A percentile compares a stretch with the other conserved stretches of the same genome.
Conservation (phyloP, 1,140 invertebrate genomes). For the Aphelenchoides besseyi region DNA sequence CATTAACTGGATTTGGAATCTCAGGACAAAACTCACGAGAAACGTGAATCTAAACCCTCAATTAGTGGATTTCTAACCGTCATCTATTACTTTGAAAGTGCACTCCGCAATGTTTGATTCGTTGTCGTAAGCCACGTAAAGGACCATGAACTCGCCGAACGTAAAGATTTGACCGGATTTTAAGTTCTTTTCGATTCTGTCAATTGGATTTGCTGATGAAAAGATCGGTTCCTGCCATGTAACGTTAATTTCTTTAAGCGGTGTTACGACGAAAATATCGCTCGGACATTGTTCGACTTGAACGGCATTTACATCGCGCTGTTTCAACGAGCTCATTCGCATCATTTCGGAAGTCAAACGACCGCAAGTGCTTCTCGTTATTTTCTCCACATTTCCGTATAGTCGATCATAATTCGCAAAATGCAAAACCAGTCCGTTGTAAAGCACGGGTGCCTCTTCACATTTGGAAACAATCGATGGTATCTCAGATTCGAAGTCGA, state of each 20-base stretch:
- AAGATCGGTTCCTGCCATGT: constrained; percentile 91
- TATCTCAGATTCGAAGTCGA: constrained; percentile 86
- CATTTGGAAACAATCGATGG: constrained; percentile 71
- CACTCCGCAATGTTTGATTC: constrained; percentile 85
- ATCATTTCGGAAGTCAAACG: constrained; percentile 70
- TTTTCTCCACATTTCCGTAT: constrained; percentile 56
- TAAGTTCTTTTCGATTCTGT: constrained; percentile 81
- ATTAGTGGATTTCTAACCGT: no score
- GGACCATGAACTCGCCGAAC: constrained; percentile 87
- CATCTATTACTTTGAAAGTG: constrained; percentile 88
- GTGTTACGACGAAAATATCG: constrained; percentile 86
- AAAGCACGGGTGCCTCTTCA: constrained; percentile 69
- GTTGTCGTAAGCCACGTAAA: constrained; percentile 85
- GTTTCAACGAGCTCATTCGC: constrained; percentile 74
- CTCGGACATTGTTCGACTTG: constrained; percentile 79
- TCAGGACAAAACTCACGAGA: constrained; percentile 83
- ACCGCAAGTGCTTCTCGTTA: constrained; percentile 58
- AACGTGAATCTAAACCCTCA: constrained; percentile 54
- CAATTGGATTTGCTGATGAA: constrained; percentile 73
- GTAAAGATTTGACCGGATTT: constrained; percentile 82
- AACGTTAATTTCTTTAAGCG: constrained; percentile 83
- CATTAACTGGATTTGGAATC: constrained; percentile 80
- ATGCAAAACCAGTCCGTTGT: constrained; percentile 77
- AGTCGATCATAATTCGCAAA: constrained; percentile 86
- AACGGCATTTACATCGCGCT: constrained; percentile 80